Percentiles rank a stretch among this genome's conserved stretches.
These are phyloP conservation scores for Campopleginae sp. DNA, from an alignment of 2,888 invertebrate genomes.

Conservation along the genomic window DNA sequence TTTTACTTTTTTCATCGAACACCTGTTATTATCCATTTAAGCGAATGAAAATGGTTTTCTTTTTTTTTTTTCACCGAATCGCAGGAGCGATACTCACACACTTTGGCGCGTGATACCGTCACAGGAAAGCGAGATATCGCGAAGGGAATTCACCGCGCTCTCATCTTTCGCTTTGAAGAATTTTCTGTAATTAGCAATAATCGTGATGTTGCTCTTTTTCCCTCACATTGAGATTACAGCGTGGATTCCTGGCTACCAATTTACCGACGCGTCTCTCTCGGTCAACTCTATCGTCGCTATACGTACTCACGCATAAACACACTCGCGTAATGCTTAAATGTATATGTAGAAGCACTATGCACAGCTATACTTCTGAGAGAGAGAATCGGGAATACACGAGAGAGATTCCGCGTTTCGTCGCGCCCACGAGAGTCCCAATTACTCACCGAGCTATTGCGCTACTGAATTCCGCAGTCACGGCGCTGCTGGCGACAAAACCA, in stretches of 20 bases:
- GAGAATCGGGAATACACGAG: slow-evolving; percentile 63
- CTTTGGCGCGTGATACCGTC: neutral
- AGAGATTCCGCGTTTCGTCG: slow-evolving; percentile 75
- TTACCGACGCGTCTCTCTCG: slow-evolving; percentile 61
- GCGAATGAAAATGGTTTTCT: slow-evolving; percentile 46
- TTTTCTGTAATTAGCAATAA: slow-evolving; percentile 71
- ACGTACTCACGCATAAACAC: slow-evolving; percentile 1
- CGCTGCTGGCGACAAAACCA: slow-evolving; percentile 64
- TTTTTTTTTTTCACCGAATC: neutral
- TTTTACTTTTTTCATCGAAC: slow-evolving; percentile 9
- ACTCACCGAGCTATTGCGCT: slow-evolving; percentile 77
- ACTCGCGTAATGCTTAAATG: neutral
- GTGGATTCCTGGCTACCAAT: slow-evolving; percentile 68
- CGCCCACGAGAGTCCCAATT: slow-evolving; percentile 75
- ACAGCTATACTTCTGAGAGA: slow-evolving; percentile 35
- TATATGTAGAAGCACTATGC: slow-evolving; percentile 1
- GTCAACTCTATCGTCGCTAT: slow-evolving; percentile 34
- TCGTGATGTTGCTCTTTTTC: slow-evolving; percentile 51
- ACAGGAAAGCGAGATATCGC: slow-evolving; percentile 30
- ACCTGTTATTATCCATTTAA: slow-evolving; percentile 31
- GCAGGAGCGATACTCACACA: neutral
- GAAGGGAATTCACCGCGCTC: slow-evolving; percentile 14
- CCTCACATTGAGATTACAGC: slow-evolving; percentile 67
- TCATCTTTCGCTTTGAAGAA: slow-evolving; percentile 65
- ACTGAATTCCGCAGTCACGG: slow-evolving; percentile 75